Base-by-base conservation (phyloP, 2,888 invertebrate species). In the Gnatocerus cornutus region DNA sequence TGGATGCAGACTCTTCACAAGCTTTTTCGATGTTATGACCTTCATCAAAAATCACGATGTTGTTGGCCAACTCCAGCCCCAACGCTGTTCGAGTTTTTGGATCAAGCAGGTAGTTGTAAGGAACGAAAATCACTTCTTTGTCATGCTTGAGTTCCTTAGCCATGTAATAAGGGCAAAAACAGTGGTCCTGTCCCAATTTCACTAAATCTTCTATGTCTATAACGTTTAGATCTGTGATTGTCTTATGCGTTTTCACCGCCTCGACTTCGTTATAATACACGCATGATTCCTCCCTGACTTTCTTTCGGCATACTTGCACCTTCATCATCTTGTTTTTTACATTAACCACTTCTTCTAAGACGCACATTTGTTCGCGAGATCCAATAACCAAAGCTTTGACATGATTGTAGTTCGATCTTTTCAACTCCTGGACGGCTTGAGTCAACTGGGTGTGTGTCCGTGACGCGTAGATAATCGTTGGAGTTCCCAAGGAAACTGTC, bases 1-100 rank as follows among this genome's bases (percentile, higher is more conserved):
- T 84, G 0, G 93, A 93, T 6, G 93, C 93, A 8, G 92, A 93
- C n/a, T n/a, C n/a, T n/a, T n/a, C n/a, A n/a, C n/a, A n/a, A n/a
- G n/a, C n/a, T n/a, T n/a, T n/a, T n/a, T 98, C 98, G 73, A 99
- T 91, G 87, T 99, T 99, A 81, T 99, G 99, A 1, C 97, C 99
- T 86, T 99, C 99, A 87, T 99, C 99, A 76, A 99, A 89, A 71
- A 99, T 97, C 12, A 99, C 87, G 43, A 98, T 90, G 75, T 91
- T 91, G 78, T 94, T 93, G 77, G 89, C 84, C 59, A 93, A 83
- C 76, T 92, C 90, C 55, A 90, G 80, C 30, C 85, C 86, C 65
- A 83, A 72, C 27, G 93, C 90, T 85, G 92, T 92, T 61, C 97
- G 89, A 0, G 93, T 90, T 84, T 93, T 93, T 0, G 96, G 93